These are phyloP conservation scores for Amphiprion percula DNA, from an alignment of 2,113 vertebrate species.

Conservation along the genomic window DNA sequence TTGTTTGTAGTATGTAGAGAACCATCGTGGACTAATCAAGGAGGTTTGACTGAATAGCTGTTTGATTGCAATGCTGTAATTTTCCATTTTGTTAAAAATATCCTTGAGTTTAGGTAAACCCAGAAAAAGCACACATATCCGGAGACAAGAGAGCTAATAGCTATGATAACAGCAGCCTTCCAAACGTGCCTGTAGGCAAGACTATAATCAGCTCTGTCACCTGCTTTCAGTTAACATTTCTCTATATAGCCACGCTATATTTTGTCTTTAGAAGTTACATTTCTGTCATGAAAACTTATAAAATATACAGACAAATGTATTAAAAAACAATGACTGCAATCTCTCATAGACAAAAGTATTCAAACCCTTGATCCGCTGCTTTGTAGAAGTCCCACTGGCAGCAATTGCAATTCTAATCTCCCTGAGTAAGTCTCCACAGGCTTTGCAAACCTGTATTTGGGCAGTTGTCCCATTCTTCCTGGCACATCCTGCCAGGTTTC, in stretches of 20 bases:
- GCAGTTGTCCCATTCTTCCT: background rate
- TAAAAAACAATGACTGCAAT: too few relatives aligned
- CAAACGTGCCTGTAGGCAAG: background rate
- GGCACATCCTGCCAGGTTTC: background rate
- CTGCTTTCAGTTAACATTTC: conserved; percentile 24
- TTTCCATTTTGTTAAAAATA: background rate
- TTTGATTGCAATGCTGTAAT: background rate
- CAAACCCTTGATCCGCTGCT: background rate
- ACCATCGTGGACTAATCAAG: background rate
- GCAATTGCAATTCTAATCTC: background rate
- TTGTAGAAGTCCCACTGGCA: background rate
- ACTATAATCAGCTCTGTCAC: background rate
- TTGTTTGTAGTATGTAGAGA: background rate
- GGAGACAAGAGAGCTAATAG: too few relatives aligned
- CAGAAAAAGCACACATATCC: too few relatives aligned
- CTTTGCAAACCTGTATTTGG: background rate
- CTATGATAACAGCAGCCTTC: too few relatives aligned
- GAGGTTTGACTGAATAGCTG: background rate
- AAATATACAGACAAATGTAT: too few relatives aligned
- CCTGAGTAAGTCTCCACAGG: background rate
- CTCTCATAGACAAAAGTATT: too few relatives aligned
- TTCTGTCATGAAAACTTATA: too few relatives aligned
- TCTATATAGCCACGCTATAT: background rate
- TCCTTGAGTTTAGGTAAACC: too few relatives aligned
- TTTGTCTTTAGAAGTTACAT: too few relatives aligned